Conservation (phyloP, 2,113 vertebrate species). For the Forbesichthys papilliferus region DNA sequence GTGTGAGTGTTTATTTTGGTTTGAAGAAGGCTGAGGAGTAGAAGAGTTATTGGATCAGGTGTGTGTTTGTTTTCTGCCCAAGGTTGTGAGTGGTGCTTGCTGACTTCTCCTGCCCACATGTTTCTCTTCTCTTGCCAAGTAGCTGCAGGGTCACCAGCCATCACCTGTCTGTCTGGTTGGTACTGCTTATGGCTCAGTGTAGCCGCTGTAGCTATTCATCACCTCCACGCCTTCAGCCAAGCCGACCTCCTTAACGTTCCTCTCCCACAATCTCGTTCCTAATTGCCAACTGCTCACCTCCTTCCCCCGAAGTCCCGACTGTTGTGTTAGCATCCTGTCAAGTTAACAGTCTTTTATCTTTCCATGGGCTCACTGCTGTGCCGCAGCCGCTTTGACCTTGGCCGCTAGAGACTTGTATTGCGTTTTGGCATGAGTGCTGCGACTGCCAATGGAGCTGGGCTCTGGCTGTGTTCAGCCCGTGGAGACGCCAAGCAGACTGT, state of each 20-base stretch:
- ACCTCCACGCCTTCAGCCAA: background rate
- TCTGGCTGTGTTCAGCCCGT: conserved; percentile 22
- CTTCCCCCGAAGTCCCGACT: background rate
- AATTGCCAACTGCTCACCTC: background rate
- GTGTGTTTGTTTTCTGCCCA: conserved; percentile 1
- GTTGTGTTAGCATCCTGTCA: conserved; percentile 29
- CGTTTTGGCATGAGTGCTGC: conserved; percentile 7
- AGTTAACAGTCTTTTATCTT: conserved; percentile 21
- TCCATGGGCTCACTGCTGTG: conserved; percentile 13
- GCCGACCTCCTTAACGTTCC: background rate
- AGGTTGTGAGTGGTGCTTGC: conserved; percentile 17
- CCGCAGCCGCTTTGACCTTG: conserved; percentile 18
- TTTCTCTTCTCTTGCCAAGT: conserved; percentile 2
- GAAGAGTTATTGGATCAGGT: conserved; percentile 9
- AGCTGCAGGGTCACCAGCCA: conserved; percentile 12
- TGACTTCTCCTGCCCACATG: background rate
- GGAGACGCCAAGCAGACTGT: conserved; percentile 27
- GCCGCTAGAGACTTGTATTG: conserved; percentile 5
- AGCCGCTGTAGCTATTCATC: background rate
- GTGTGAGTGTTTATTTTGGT: background rate
- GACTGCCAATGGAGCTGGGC: conserved; percentile 38
- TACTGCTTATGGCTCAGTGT: conserved; percentile 1
- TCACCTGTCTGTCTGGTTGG: background rate
- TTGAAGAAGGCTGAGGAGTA: background rate
- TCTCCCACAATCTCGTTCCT: background rate